Evolutionary conservation across 2,888 invertebrate genomes (phyloP).

Genomic region (Chrysolina americana): DNA sequence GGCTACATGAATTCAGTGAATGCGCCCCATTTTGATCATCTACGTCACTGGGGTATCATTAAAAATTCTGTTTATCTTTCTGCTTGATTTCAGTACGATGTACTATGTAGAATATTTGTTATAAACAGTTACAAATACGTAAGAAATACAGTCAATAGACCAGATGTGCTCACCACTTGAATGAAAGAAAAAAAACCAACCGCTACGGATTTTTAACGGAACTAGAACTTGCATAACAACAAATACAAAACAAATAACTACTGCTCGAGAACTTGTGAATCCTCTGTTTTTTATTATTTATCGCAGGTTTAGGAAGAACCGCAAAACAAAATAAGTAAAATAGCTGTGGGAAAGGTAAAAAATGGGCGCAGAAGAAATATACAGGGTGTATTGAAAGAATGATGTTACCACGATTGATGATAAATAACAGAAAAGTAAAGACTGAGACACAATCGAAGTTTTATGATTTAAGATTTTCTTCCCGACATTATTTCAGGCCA

Average conservation of each 20-base stretch:
- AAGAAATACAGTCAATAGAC: background rate
- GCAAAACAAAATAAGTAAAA: background rate
- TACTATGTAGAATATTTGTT: background rate
- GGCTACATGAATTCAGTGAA: too few relatives aligned
- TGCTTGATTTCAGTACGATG: background rate
- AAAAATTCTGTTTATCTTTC: background rate
- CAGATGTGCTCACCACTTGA: slow-evolving; percentile 2
- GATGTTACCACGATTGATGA: too few relatives aligned
- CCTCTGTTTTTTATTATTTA: background rate
- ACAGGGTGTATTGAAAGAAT: background rate
- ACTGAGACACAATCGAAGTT: too few relatives aligned
- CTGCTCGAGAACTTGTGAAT: background rate
- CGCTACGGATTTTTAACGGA: slow-evolving; percentile 1
- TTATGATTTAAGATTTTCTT: too few relatives aligned
- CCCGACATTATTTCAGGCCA: too few relatives aligned
- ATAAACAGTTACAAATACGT: background rate
- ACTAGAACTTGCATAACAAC: background rate
- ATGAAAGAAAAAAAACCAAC: background rate
- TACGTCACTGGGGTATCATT: background rate
- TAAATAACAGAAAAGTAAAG: too few relatives aligned
- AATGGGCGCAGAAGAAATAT: background rate
- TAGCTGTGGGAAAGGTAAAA: too few relatives aligned
- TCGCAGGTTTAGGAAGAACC: background rate
- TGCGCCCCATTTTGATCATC: too few relatives aligned
- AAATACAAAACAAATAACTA: background rate